Conservation (phyloP, 2,888 invertebrate species). For the Oligia latruncula region DNA sequence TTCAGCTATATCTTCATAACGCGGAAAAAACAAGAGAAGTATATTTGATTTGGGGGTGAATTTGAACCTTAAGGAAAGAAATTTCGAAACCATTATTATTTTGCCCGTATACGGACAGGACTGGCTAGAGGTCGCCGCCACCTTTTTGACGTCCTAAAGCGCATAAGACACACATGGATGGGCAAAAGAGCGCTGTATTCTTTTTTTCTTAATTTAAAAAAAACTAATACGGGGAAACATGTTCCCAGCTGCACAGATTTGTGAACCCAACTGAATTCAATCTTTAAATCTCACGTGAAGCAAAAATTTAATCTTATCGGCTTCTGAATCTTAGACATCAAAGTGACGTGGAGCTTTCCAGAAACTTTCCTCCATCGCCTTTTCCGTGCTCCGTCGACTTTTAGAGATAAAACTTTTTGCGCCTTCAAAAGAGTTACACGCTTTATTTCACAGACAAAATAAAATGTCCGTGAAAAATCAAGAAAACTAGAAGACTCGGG, state of each 20-base stretch:
- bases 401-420: slow-evolving; percentile 74
- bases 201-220: background rate
- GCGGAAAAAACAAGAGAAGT: background rate
- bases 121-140: too few relatives aligned
- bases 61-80: background rate
- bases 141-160: slow-evolving; percentile 8
- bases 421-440: slow-evolving; percentile 73
- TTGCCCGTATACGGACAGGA: too few relatives aligned
- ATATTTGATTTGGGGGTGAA: background rate
- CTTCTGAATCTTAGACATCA: slow-evolving; percentile 61
- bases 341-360: slow-evolving; percentile 56
- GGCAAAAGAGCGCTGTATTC: background rate
- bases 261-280: slow-evolving; percentile 26
- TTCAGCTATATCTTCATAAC: background rate
- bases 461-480: slow-evolving; percentile 73
- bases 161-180: background rate
- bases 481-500: slow-evolving; percentile 54
- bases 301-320: slow-evolving; percentile 60
- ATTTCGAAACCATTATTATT: background rate
- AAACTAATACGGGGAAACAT: background rate
- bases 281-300: slow-evolving; percentile 45
- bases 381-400: slow-evolving; percentile 71
- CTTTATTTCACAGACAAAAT: slow-evolving; percentile 74
- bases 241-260: slow-evolving; percentile 6
- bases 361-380: slow-evolving; percentile 65